These are phyloP conservation scores for Amazona guildingii DNA, from an alignment of 2,113 vertebrate species.

Conservation along the genomic window DNA sequence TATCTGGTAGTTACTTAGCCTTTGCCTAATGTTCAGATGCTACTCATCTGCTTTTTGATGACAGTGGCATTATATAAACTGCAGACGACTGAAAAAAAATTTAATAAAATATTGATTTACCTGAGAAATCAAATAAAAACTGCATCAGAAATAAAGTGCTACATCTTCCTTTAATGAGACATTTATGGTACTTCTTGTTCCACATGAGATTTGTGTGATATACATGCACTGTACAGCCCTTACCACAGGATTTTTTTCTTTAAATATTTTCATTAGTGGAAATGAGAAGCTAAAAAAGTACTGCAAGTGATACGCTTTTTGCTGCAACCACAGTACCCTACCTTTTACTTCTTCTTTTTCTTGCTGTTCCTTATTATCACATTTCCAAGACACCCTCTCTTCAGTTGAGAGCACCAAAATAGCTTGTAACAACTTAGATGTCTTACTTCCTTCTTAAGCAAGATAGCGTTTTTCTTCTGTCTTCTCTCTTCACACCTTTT, in stretches of 20 bases:
- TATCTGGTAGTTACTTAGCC: neutral
- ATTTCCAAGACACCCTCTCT: neutral
- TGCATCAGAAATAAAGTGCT: neutral
- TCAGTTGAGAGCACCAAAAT: neutral
- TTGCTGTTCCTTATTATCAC: neutral
- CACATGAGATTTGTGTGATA: neutral
- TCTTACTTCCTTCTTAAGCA: neutral
- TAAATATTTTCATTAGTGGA: neutral
- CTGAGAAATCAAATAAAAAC: neutral
- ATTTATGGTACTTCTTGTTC: neutral
- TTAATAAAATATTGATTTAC: neutral
- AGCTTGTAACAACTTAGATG: neutral
- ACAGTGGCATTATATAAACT: neutral
- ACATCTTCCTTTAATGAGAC: neutral
- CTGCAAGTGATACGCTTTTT: neutral
- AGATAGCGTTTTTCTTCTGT: neutral
- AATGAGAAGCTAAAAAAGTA: neutral
- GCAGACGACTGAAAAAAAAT: neutral
- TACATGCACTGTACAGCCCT: neutral
- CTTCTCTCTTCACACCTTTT: neutral
- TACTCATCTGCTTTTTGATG: neutral
- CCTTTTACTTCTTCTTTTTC: neutral
- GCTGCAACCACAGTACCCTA: neutral
- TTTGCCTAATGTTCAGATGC: neutral
- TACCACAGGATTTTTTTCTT: neutral